phyloP scores from a whole-genome alignment of 2,113 vertebrate genomes.

The Cyanistes caeruleus region DNA sequence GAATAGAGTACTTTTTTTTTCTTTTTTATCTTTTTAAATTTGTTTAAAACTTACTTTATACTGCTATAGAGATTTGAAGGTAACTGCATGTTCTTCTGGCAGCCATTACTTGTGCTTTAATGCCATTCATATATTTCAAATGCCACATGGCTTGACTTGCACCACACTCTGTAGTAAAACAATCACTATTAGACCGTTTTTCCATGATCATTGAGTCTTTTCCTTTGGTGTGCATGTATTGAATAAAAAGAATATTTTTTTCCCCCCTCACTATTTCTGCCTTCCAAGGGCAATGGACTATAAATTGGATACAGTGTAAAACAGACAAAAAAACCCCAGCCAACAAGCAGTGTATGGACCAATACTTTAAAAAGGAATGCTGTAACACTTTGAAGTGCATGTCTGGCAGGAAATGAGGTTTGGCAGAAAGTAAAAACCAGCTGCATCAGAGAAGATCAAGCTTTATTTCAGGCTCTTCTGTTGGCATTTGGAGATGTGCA shows the following conservation, averaged over 20 bases:
- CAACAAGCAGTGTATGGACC: neutral
- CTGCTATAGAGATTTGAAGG: neutral
- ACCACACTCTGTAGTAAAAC: neutral
- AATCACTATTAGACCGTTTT: neutral
- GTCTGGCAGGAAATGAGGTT: constrained; percentile 66
- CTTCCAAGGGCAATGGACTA: neutral
- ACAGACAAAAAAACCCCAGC: neutral
- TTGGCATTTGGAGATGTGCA: neutral
- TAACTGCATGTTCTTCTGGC: neutral
- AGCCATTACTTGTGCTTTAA: neutral
- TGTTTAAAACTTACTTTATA: neutral
- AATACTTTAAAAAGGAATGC: constrained; percentile 22
- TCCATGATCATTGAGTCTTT: neutral
- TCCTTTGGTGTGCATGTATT: neutral
- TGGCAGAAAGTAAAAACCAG: constrained; percentile 52
- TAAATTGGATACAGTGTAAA: neutral
- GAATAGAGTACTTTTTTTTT: neutral
- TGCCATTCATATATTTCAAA: neutral
- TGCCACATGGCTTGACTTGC: neutral
- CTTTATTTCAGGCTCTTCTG: neutral
- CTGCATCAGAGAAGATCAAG: constrained; percentile 16
- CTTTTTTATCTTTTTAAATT: neutral
- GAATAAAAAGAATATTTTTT: neutral
- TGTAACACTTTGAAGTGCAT: constrained; percentile 47
- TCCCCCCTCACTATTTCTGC: neutral